Evolutionary conservation across 2,113 vertebrate genomes (phyloP).

Genomic region (Thalassarche chlororhynchos): DNA sequence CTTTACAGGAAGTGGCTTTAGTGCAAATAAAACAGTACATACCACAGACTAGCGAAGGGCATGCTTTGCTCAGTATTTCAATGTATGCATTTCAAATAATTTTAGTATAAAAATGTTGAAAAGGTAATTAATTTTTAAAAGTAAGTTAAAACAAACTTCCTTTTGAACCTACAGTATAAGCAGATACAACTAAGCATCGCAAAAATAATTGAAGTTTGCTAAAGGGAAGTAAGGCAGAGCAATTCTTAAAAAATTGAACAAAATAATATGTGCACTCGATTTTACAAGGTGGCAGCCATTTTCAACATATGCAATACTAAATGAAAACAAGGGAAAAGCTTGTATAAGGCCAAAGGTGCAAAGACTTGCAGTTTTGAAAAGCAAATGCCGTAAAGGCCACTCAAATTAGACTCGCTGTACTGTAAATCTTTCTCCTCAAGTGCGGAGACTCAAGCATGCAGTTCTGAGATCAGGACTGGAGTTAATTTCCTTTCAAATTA

Average conservation of each 20-base stretch:
- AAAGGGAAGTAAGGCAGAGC: slow-evolving; percentile 53
- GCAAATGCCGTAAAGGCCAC: slow-evolving; percentile 72
- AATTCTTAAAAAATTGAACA: slow-evolving; percentile 41
- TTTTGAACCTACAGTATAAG: slow-evolving; percentile 18
- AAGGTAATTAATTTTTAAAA: slow-evolving; percentile 33
- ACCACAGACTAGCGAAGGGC: slow-evolving; percentile 28
- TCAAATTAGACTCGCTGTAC: slow-evolving; percentile 71
- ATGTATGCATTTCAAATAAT: not conserved
- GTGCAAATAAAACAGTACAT: slow-evolving; percentile 31
- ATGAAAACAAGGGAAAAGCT: slow-evolving; percentile 68
- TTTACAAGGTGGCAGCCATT: slow-evolving; percentile 53
- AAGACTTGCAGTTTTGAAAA: slow-evolving; percentile 75
- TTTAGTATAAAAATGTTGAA: slow-evolving; percentile 43
- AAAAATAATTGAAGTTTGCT: slow-evolving; percentile 17
- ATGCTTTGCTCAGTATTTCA: slow-evolving; percentile 34
- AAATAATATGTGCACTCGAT: not conserved
- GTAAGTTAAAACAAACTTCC: slow-evolving; percentile 25
- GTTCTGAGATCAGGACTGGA: slow-evolving; percentile 61
- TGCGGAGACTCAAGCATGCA: slow-evolving; percentile 74
- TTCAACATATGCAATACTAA: slow-evolving; percentile 18
- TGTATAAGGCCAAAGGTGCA: slow-evolving; percentile 87
- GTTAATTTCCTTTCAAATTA: slow-evolving; percentile 51
- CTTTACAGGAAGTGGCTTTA: not conserved
- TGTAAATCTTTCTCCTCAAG: slow-evolving; percentile 68
- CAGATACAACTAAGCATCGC: slow-evolving; percentile 20